Evolutionary conservation across 2,113 vertebrate species (phyloP), one percentile per base, ranked within the genome.

Genomic region (Mugil cephalus): DNA sequence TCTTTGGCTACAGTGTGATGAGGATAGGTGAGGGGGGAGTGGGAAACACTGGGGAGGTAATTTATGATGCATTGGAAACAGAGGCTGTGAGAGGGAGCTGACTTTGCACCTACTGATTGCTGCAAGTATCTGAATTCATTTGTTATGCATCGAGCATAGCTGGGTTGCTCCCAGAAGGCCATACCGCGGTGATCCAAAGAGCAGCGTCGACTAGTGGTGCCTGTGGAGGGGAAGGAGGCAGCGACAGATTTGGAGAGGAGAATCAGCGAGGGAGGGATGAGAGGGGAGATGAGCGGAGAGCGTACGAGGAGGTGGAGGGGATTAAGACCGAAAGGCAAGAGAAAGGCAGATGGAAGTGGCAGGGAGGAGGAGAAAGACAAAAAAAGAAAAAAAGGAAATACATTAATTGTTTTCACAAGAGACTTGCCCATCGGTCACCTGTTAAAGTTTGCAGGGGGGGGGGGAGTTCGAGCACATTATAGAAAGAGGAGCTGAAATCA

Each of bases 91-190:
- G 38, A 95, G 91, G 94, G 94, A 96, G 96, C 95, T 96, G 97
- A 95, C 94, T 95, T 96, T 97, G 96, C 96, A 99, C 98, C 96
- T 99, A 99, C 98, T 98, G 97, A 97, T 97, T 97, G 98, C 96
- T 98, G 98, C 96, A 99, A 96, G 96, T 97, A 96, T 97, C 97
- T 96, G 96, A 98, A 99, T 95, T 99, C 98, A 94, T 98, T 97
- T 94, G 97, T 97, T 95, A 98, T 98, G 95, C 98, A 99, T 96
- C 98, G 95, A 93, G 98, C 98, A 92, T 99, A 99, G 95, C 98
- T 99, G 76, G 98, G 98, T 87, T 96, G 95, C 92, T 99, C 98
- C 98, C 98, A 99, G 93, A 96, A 97, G 95, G 98, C 98, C 93
- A 97, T 94, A 90, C 98, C 98, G 42, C 96, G 97, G 92, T 96